phyloP scores from a whole-genome alignment of 2,888 invertebrate genomes.

The Urechis unicinctus region DNA sequence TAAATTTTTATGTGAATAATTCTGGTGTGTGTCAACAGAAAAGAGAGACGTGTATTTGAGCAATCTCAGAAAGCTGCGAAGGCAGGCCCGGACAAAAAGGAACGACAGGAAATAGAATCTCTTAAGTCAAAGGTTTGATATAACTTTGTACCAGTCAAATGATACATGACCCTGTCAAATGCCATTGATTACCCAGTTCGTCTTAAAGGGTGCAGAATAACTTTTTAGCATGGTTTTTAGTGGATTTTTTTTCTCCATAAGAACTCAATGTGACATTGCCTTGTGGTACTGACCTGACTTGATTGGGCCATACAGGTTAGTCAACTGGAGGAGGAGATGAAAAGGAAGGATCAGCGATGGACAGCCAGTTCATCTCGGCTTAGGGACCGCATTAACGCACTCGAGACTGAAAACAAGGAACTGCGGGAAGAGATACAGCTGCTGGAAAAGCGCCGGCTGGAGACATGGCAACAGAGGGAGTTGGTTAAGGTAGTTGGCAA shows the following conservation, averaged over 20 bases:
- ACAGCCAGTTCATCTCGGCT: slow-evolving; percentile 38
- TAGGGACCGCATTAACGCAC: slow-evolving; percentile 35
- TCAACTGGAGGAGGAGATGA: slow-evolving; percentile 45
- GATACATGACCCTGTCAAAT: neutral
- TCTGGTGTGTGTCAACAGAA: slow-evolving; percentile 22
- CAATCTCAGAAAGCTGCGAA: slow-evolving; percentile 42
- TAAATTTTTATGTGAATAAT: no score
- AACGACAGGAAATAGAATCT: slow-evolving; percentile 47
- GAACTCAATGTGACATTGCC: neutral
- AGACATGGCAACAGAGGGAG: slow-evolving; percentile 38
- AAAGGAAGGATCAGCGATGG: slow-evolving; percentile 46
- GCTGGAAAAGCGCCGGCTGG: slow-evolving; percentile 42
- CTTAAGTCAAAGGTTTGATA: slow-evolving; percentile 35
- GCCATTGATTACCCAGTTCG: neutral
- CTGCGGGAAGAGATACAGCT: slow-evolving; percentile 42
- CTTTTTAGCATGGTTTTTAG: neutral
- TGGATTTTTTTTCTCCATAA: neutral
- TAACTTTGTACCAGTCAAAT: neutral
- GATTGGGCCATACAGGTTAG: slow-evolving; percentile 23
- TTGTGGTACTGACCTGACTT: neutral
- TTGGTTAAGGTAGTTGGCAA: no score
- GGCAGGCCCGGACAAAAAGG: slow-evolving; percentile 42
- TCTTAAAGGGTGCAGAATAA: neutral
- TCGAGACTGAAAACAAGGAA: slow-evolving; percentile 46
- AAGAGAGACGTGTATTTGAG: slow-evolving; percentile 48